phyloP scores from a whole-genome alignment of 2,113 vertebrate species.

The Platysternon megacephalum region DNA sequence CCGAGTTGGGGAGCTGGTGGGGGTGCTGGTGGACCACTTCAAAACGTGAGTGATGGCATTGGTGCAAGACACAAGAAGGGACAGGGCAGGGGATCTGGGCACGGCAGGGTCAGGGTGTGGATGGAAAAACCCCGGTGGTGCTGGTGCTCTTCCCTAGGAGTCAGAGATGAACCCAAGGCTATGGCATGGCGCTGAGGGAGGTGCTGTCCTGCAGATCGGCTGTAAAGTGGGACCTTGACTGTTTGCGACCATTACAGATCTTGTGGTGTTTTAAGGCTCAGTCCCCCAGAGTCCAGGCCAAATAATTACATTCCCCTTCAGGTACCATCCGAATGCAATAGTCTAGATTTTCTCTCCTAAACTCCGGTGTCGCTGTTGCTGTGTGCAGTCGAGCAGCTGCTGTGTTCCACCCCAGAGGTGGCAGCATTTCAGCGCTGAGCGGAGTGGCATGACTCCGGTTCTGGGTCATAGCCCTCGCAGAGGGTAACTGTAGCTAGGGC shows the following conservation, averaged over 20 bases:
- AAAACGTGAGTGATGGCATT: constrained; percentile 78
- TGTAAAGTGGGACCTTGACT: neutral
- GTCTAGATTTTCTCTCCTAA: neutral
- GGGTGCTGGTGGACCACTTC: constrained; percentile 86
- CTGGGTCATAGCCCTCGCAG: no score
- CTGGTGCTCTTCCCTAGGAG: neutral
- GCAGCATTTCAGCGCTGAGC: neutral
- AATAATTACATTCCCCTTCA: neutral
- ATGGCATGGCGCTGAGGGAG: neutral
- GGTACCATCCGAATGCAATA: neutral
- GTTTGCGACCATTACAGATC: neutral
- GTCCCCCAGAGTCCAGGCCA: neutral
- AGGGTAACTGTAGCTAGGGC: neutral
- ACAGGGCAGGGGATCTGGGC: neutral
- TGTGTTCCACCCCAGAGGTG: neutral
- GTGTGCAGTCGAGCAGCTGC: neutral
- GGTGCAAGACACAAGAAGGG: neutral
- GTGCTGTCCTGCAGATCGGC: no score
- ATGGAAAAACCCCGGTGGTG: neutral
- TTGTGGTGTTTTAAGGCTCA: neutral
- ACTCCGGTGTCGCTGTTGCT: neutral
- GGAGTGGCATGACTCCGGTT: no score
- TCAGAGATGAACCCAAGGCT: neutral
- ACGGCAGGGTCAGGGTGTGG: no score
- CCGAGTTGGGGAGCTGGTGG: constrained; percentile 91